These are phyloP conservation scores for Cyclophora albipunctata DNA, from an alignment of 2,888 invertebrate species.

Conservation along the genomic window DNA sequence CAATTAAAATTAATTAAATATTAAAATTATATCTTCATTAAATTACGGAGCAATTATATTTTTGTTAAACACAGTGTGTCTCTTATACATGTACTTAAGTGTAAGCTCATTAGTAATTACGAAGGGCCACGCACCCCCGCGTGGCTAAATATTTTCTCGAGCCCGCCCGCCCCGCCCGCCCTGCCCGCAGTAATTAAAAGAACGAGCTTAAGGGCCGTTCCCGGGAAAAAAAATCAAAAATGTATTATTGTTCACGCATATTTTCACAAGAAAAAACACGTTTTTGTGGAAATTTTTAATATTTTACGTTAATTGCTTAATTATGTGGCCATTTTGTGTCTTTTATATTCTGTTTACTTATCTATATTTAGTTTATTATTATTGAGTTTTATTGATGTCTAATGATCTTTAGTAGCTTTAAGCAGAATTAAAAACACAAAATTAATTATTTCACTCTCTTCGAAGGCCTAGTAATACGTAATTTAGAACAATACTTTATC, in stretches of 20 bases:
- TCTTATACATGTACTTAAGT: slow-evolving; percentile 33
- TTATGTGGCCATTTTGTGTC: slow-evolving; percentile 6
- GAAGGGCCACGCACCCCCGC: slow-evolving; percentile 53
- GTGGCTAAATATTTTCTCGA: slow-evolving; percentile 66
- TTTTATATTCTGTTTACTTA: too few relatives aligned
- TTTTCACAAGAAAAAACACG: slow-evolving; percentile 44
- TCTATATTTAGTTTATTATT: too few relatives aligned
- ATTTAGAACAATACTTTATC: too few relatives aligned
- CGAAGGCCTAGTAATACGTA: too few relatives aligned
- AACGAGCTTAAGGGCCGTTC: slow-evolving; percentile 41
- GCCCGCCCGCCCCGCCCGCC: slow-evolving; percentile 23
- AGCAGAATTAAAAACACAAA: too few relatives aligned
- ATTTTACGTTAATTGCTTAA: slow-evolving; percentile 15
- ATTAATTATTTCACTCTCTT: too few relatives aligned
- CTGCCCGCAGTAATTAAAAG: slow-evolving; percentile 63
- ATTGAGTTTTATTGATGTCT: too few relatives aligned
- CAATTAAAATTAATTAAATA: too few relatives aligned
- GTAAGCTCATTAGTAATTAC: slow-evolving; percentile 71
- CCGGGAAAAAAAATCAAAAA: slow-evolving; percentile 63
- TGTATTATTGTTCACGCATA: slow-evolving; percentile 54
- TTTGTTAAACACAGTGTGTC: slow-evolving; percentile 21
- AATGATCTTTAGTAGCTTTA: too few relatives aligned
- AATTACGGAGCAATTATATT: slow-evolving; percentile 22
- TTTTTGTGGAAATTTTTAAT: slow-evolving; percentile 22
- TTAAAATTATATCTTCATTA: slow-evolving; percentile 12